These are phyloP conservation scores for Heliothis virescens DNA, from an alignment of 1,140 invertebrate genomes.

Conservation along the genomic window DNA sequence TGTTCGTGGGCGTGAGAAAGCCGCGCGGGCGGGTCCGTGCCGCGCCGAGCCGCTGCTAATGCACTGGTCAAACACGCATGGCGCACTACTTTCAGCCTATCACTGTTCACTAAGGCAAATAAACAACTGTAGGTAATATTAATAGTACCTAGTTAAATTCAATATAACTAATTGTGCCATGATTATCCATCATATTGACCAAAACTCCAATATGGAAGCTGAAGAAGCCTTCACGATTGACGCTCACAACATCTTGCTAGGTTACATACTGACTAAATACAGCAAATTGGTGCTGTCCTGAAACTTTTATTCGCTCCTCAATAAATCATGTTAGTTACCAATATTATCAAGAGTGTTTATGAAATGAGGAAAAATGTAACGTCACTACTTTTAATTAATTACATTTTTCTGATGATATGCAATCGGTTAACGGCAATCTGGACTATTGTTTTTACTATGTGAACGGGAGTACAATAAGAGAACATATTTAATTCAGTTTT, in stretches of 20 bases:
- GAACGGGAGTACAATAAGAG: conserved; percentile 30
- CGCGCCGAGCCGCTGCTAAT: conserved; percentile 68
- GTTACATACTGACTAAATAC: too few species aligned
- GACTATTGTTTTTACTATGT: conserved; percentile 21
- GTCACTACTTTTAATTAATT: background rate
- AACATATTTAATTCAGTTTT: conserved; percentile 43
- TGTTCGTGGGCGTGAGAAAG: conserved; percentile 76
- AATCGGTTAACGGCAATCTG: background rate
- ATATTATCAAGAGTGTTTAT: too few species aligned
- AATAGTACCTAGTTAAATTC: background rate
- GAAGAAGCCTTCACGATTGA: too few species aligned
- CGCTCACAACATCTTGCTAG: too few species aligned
- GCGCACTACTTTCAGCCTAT: conserved; percentile 47
- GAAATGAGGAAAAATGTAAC: background rate
- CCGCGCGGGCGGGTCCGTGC: conserved; percentile 59
- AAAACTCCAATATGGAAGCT: too few species aligned
- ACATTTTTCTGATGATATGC: background rate
- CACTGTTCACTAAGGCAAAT: conserved; percentile 16
- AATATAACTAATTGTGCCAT: background rate
- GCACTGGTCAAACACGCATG: conserved; percentile 69
- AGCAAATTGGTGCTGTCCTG: too few species aligned
- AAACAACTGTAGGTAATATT: conserved; percentile 10
- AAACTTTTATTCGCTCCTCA: too few species aligned
- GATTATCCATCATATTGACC: background rate
- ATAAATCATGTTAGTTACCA: too few species aligned